phyloP scores from a whole-genome alignment of 2,113 vertebrate genomes.

The Jaculus jaculus region DNA sequence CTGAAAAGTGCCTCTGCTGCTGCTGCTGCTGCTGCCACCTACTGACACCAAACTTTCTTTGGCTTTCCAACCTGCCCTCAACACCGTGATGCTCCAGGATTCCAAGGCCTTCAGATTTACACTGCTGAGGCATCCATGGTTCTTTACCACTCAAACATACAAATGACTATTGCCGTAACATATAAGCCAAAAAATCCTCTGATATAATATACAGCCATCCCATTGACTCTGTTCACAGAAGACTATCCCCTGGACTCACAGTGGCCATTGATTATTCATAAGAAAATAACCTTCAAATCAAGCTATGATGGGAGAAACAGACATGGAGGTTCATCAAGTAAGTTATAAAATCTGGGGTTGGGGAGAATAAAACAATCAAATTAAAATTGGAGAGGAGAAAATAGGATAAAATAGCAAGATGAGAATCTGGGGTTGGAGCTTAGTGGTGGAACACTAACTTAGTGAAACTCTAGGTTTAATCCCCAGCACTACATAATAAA shows the following conservation, averaged over 20 bases:
- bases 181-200: too few species aligned
- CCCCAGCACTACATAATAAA: neutral
- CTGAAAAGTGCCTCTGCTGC: too few species aligned
- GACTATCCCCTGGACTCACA: neutral
- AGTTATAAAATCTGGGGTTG: neutral
- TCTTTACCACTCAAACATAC: too few species aligned
- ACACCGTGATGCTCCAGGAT: too few species aligned
- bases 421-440: neutral
- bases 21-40: too few species aligned
- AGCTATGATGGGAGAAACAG: neutral
- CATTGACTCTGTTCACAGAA: neutral
- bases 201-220: too few species aligned
- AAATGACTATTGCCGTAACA: too few species aligned
- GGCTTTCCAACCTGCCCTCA: too few species aligned
- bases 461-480: too few species aligned
- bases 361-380: neutral
- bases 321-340: neutral
- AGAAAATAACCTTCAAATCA: neutral
- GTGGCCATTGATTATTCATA: neutral
- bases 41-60: too few species aligned
- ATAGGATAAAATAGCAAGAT: neutral
- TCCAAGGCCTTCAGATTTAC: too few species aligned
- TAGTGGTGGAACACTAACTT: neutral
- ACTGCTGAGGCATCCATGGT: too few species aligned
- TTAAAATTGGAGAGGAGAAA: neutral